Evolutionary conservation across 2,888 invertebrate genomes (phyloP), one percentile per base, ranked within the genome.

Genomic region (Drosophila pegasa): DNA sequence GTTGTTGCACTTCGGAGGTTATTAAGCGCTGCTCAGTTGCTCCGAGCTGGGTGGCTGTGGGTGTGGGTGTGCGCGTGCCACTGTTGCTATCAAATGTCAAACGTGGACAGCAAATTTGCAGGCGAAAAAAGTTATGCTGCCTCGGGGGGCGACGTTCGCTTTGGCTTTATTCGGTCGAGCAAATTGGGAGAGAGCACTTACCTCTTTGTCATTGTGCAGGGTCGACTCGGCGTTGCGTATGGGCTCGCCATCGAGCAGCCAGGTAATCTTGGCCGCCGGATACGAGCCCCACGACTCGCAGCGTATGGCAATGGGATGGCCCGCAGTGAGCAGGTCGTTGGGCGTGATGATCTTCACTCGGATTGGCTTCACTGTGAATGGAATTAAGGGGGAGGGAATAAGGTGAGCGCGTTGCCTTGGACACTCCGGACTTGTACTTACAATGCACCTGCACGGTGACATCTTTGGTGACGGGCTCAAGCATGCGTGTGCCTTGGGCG

Each of bases 251-350:
- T 96, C 96, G 78, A 97, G 93, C 74, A 96, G 94, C 97, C 97
- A 97, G 86, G 95, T 94, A 67, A 97, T 94, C 91, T 96, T 96
- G 3, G 97, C 97, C 14, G 96, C 95, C 22, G 97, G 97, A 91
- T 95, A 95, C 51, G 97, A 97, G 35, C 97, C 97, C 91, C 95
- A 94, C 40, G 96, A 95, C 87, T 96, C 96, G 91, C 97, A 97
- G 71, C 95, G 94, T 76, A 95, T 94, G 54, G 95, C 95, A 82
- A 96, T 94, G 70, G 96, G 94, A 87, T 95, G 95, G 8, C 96
- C 96, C 8, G 95, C 95, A 74, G 95, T 95, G 62, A 96, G 94
- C 58, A 95, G 93, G 50, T 95, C 95, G 76, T 95, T 95, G 60
- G 95, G 94, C 29, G 95, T 94, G 48, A 96, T 93, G 70, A 95